phyloP scores from a whole-genome alignment of 2,888 invertebrate species.

The Heterodera filipjevi region DNA sequence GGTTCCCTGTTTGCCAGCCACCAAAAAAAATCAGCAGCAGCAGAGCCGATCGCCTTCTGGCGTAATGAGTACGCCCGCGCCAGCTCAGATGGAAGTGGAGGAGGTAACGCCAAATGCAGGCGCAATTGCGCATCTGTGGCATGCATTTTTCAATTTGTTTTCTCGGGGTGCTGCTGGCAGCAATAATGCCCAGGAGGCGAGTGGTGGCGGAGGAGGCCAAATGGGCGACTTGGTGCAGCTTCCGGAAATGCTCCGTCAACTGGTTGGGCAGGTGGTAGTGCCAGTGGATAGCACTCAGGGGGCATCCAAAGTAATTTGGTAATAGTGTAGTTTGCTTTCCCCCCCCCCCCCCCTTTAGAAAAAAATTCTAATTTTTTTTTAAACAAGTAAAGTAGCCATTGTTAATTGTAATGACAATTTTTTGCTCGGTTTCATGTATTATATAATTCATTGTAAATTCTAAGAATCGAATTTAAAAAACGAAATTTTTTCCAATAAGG shows the following conservation, averaged over 20 bases:
- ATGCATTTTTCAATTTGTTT: neutral
- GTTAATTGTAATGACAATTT: too few species aligned
- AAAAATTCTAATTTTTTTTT: too few species aligned
- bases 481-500: too few species aligned
- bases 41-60: slow-evolving; percentile 26
- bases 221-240: slow-evolving; percentile 53
- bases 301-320: neutral
- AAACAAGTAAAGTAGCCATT: too few species aligned
- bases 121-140: neutral
- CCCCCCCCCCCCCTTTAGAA: too few species aligned
- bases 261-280: slow-evolving; percentile 58
- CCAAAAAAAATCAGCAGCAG: too few species aligned
- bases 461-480: too few species aligned
- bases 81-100: slow-evolving; percentile 36
- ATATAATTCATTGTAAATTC: too few species aligned
- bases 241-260: slow-evolving; percentile 56
- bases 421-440: too few species aligned
- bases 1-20: too few species aligned
- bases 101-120: neutral
- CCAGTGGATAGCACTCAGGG: slow-evolving; percentile 30
- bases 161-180: neutral
- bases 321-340: too few species aligned
- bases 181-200: neutral
- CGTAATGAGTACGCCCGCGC: slow-evolving; percentile 30
- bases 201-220: slow-evolving; percentile 32